Evolutionary conservation across 2,888 invertebrate genomes (phyloP).

Genomic region (Steromphala cineraria): DNA sequence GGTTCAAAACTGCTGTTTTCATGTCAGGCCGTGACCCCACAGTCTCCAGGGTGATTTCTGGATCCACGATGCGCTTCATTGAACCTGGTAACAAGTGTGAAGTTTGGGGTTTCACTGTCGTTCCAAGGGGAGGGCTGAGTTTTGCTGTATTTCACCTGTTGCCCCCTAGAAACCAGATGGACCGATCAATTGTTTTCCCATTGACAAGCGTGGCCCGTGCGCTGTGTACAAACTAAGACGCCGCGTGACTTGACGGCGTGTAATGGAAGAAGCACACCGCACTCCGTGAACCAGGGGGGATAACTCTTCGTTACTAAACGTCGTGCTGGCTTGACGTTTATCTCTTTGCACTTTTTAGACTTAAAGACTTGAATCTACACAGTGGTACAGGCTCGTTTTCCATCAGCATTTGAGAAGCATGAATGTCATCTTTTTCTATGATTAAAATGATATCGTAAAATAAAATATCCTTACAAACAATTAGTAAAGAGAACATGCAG

Average conservation of each 20-base stretch:
- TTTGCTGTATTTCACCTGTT: neutral
- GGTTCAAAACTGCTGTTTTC: neutral
- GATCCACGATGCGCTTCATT: neutral
- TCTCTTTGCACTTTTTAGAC: no score
- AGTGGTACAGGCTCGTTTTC: no score
- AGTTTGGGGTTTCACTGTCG: neutral
- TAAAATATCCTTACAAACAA: no score
- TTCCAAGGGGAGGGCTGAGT: neutral
- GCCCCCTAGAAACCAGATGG: neutral
- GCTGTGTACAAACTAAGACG: neutral
- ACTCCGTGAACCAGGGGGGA: neutral
- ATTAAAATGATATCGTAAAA: no score
- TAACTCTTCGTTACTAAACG: neutral
- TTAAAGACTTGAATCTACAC: no score
- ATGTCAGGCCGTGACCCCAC: neutral
- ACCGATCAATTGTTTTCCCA: neutral
- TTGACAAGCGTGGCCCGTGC: constrained; percentile 1
- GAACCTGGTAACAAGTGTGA: constrained; percentile 6
- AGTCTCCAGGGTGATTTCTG: neutral
- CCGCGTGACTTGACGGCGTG: neutral
- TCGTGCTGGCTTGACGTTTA: neutral
- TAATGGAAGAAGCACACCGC: neutral
- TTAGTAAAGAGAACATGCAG: no score
- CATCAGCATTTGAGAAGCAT: no score
- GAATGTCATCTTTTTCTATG: no score